A percentile compares a stretch with the other conserved stretches of the same genome.
phyloP scores from a whole-genome alignment of 1,140 invertebrate genomes.

The Protaetia brevitarsis region DNA sequence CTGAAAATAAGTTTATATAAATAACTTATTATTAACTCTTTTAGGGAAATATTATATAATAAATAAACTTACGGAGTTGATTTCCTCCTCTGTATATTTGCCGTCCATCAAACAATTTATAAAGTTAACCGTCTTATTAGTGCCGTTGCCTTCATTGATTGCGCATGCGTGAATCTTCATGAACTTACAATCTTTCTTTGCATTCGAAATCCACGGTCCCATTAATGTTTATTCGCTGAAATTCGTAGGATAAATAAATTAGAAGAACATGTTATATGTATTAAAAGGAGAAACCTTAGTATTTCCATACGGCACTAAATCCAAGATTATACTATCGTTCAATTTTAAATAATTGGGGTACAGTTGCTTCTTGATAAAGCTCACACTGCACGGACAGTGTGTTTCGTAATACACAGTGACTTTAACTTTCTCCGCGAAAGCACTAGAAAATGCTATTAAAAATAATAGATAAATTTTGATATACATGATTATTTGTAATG shows the following conservation, averaged over 20 bases:
- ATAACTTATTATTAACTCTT: constrained; percentile 29
- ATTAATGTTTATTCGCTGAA: constrained; percentile 44
- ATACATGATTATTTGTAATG: no score
- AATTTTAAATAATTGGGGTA: constrained; percentile 46
- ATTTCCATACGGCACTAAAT: constrained; percentile 66
- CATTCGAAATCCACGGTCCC: constrained; percentile 58
- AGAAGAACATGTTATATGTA: constrained; percentile 48
- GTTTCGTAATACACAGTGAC: constrained; percentile 50
- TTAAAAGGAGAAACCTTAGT: constrained; percentile 51
- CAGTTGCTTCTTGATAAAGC: constrained; percentile 46
- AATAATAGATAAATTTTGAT: not conserved
- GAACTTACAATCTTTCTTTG: constrained; percentile 70
- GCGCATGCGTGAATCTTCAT: constrained; percentile 65
- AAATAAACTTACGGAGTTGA: constrained; percentile 20
- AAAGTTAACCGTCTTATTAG: constrained; percentile 50
- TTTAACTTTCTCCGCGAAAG: constrained; percentile 24
- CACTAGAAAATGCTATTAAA: not conserved
- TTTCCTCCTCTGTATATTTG: constrained; percentile 30
- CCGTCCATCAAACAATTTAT: constrained; percentile 56
- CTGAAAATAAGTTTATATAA: constrained; percentile 43
- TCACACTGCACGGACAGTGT: constrained; percentile 49
- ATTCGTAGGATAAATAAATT: not conserved
- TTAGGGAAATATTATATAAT: not conserved
- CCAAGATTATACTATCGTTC: constrained; percentile 49
- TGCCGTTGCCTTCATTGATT: constrained; percentile 50